Conservation (phyloP, 2,113 vertebrate genomes). For the Neodon shergylaensis region DNA sequence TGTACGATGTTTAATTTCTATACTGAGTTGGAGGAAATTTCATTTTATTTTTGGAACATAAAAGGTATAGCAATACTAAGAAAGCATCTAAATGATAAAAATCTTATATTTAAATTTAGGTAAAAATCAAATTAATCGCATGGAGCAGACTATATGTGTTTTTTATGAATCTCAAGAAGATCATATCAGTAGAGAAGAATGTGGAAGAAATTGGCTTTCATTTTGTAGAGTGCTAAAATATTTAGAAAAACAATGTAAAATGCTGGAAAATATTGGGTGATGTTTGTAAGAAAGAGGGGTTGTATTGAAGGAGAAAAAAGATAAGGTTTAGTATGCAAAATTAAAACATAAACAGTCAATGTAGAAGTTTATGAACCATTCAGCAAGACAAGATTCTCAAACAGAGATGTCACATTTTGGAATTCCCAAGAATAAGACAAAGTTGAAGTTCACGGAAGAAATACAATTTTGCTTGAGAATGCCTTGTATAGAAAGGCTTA, state of each 20-base stretch:
- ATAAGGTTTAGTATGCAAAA: not conserved
- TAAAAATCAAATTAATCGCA: slow-evolving; percentile 13
- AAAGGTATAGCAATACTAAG: not conserved
- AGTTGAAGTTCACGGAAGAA: not conserved
- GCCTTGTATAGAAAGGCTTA: not conserved
- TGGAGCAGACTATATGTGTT: not conserved
- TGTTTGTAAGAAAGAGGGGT: not conserved
- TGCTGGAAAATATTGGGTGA: not conserved
- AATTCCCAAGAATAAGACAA: slow-evolving; percentile 3
- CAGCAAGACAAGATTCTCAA: slow-evolving; percentile 25
- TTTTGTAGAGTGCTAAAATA: not conserved
- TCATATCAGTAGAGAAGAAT: not conserved
- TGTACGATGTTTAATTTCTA: slow-evolving; percentile 2
- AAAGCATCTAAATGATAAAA: slow-evolving; percentile 1
- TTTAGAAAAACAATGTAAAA: slow-evolving; percentile 35
- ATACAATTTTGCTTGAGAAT: not conserved
- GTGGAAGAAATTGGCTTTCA: not conserved
- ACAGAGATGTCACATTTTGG: not conserved
- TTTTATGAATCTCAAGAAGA: not conserved
- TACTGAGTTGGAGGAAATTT: not conserved
- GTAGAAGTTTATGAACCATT: slow-evolving; percentile 12
- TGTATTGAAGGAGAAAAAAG: not conserved
- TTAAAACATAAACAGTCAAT: not conserved
- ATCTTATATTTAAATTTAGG: not conserved
- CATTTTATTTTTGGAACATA: not conserved